Percentiles rank a stretch among this genome's conserved stretches.
Conservation (phyloP, 2,888 invertebrate genomes). For the Epiblema foenella region DNA sequence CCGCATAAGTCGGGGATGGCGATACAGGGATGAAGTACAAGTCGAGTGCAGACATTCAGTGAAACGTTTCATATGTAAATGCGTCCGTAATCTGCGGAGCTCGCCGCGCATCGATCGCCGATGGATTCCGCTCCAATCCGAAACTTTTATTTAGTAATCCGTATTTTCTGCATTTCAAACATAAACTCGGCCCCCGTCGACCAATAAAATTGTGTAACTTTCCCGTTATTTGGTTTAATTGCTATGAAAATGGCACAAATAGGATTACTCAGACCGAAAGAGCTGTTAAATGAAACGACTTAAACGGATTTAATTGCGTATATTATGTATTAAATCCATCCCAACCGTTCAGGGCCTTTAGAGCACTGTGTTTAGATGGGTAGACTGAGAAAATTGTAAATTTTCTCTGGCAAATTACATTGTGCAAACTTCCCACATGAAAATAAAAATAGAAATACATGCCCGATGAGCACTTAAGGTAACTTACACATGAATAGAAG, state of each 20-base stretch:
- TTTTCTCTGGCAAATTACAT: too few relatives aligned
- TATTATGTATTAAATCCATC: too few relatives aligned
- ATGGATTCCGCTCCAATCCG: conserved; percentile 64
- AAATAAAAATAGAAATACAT: too few relatives aligned
- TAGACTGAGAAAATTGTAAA: too few relatives aligned
- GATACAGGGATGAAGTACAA: conserved; percentile 67
- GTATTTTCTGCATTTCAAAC: conserved; percentile 37
- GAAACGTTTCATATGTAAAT: conserved; percentile 83
- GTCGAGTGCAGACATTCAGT: conserved; percentile 73
- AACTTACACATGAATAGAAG: too few relatives aligned
- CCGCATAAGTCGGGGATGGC: conserved; percentile 58
- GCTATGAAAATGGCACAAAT: conserved; percentile 29
- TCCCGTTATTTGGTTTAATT: conserved; percentile 36
- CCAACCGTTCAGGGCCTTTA: too few relatives aligned
- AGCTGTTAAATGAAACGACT: background rate
- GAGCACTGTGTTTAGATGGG: too few relatives aligned
- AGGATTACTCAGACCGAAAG: conserved; percentile 3
- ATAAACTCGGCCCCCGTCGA: conserved; percentile 34
- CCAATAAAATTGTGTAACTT: conserved; percentile 39
- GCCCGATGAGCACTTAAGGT: too few relatives aligned
- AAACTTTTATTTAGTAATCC: conserved; percentile 63
- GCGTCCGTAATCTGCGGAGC: conserved; percentile 75
- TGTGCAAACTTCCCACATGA: too few relatives aligned
- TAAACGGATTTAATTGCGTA: too few relatives aligned
- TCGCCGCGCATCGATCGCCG: conserved; percentile 70